A percentile compares a stretch with the other conserved stretches of the same genome.
Conservation (phyloP, 2,888 invertebrate species). For the Theretra japonica region DNA sequence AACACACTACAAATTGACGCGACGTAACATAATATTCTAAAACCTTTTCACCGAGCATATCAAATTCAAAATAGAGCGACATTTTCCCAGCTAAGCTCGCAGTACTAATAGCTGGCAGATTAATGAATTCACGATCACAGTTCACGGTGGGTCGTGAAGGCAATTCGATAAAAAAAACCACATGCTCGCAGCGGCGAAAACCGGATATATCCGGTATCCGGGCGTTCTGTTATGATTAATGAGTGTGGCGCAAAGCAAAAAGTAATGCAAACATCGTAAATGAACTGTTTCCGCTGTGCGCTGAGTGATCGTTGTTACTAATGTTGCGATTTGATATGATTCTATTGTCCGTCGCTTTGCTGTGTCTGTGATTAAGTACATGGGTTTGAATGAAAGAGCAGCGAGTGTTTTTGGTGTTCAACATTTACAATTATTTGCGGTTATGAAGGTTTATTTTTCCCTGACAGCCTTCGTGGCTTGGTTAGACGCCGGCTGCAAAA, state of each 20-base stretch:
- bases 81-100: background rate
- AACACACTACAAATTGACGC: background rate
- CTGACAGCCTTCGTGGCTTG: no score
- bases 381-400: no score
- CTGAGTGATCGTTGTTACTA: conserved; percentile 31
- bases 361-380: background rate
- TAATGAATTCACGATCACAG: conserved; percentile 25
- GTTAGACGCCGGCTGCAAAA: no score
- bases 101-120: background rate
- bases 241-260: conserved; percentile 44
- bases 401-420: no score
- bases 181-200: conserved; percentile 36
- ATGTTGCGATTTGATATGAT: conserved; percentile 6
- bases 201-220: conserved; percentile 42
- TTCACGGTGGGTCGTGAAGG: conserved; percentile 34
- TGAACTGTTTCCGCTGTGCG: conserved; percentile 51
- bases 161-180: conserved; percentile 35
- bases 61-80: background rate
- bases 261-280: conserved; percentile 44
- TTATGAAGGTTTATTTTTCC: no score
- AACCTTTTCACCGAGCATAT: background rate
- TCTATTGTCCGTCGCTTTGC: background rate
- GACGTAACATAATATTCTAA: background rate
- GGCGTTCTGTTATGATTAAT: conserved; percentile 52
- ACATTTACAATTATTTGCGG: no score